These are phyloP conservation scores for Lepus oiostolus DNA, from an alignment of 2,797 vertebrate species.

Conservation along the genomic window DNA sequence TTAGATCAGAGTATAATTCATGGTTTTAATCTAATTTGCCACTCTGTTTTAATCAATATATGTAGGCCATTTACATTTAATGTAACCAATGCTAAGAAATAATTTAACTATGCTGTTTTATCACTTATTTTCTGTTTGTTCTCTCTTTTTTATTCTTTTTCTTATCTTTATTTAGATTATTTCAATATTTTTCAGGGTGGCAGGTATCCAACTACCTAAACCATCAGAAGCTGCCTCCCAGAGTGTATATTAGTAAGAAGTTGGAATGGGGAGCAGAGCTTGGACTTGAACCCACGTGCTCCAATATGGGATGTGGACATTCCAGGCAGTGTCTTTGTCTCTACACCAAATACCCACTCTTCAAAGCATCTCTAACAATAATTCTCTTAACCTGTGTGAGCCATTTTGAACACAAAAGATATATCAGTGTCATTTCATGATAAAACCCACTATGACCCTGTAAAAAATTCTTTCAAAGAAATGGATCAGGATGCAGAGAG, in stretches of 20 bases:
- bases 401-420: neutral
- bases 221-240: too few relatives aligned
- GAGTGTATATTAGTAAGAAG: too few relatives aligned
- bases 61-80: slow-evolving; percentile 22
- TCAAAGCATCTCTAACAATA: neutral
- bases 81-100: neutral
- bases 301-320: too few relatives aligned
- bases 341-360: neutral
- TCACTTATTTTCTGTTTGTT: neutral
- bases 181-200: neutral
- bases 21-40: neutral
- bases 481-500: neutral
- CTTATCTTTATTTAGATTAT: neutral
- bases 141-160: neutral
- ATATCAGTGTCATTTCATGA: slow-evolving; percentile 12
- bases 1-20: neutral
- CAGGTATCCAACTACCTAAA: too few relatives aligned
- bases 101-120: neutral
- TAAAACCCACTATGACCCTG: neutral
- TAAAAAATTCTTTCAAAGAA: slow-evolving; percentile 45
- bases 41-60: neutral
- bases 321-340: too few relatives aligned
- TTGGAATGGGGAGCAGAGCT: too few relatives aligned
- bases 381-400: neutral
- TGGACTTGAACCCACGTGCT: too few relatives aligned